Base-by-base conservation (phyloP, 2,113 vertebrate species). In the Hirundichthys speculiger region DNA sequence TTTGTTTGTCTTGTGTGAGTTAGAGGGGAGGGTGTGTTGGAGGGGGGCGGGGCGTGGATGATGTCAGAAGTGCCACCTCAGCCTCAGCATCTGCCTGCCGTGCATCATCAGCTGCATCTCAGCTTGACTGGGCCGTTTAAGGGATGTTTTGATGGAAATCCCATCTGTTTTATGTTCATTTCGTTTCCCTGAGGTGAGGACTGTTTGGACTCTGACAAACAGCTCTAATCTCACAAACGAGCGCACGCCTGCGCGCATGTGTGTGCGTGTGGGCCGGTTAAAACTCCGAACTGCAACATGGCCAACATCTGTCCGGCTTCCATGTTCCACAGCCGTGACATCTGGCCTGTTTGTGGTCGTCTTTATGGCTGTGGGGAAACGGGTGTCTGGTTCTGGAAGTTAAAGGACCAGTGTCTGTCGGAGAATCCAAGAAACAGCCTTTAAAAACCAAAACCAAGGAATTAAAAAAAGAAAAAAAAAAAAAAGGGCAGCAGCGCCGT, bases 81-180 rank as follows among this genome's bases (percentile, higher is more conserved):
- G 0, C 51, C 43, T 58, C 55, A 57, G 75, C 84, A 82, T 77
- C 77, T 86, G 82, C 50, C 60, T 10, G 45, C 65, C 65, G 74
- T 4, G 14, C 56, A 15, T 53, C 18, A 8, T 54, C 54, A 66
- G 79, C 18, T 14, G 15, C 3, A 1, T 20, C 60, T 53, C 24
- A 64, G 50, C 48, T 60, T 10, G 51, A 52, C 58, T 0, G 0
- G 12, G 38, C 19, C 14, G 52, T 54, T 57, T 14, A 22, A 59
- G 25, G 16, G 40, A 20, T 39, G 56, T 75, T 58, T 21, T 50
- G 59, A 63, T 11, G 1, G 19, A 38, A 18, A 34, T 48, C 53
- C 13, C 24, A 52, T 50, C 34, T 3, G 9, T 30, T 42, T 47
- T 1, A 19, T 47, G 11, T 63, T 54, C 13, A 24, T 16, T 42